phyloP scores from a whole-genome alignment of 2,797 vertebrate species.

The Allobates femoralis region DNA sequence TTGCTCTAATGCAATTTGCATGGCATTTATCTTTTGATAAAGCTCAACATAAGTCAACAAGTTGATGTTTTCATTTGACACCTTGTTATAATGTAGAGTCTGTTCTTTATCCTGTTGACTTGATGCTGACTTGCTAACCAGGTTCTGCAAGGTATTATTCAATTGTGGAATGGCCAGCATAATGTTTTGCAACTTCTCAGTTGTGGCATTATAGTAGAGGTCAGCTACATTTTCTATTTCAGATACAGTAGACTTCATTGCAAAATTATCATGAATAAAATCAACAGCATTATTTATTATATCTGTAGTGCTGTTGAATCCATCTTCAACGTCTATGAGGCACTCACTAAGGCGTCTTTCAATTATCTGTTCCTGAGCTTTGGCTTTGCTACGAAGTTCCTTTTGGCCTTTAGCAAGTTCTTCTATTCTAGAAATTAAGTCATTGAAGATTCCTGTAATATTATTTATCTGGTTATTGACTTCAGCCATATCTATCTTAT shows the following conservation, averaged over 20 bases:
- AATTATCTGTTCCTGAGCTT: slow-evolving; percentile 67
- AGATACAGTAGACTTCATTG: slow-evolving; percentile 67
- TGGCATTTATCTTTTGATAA: slow-evolving; percentile 71
- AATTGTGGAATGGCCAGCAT: slow-evolving; percentile 71
- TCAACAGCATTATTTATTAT: slow-evolving; percentile 78
- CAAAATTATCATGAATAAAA: slow-evolving; percentile 77
- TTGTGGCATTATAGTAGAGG: slow-evolving; percentile 67
- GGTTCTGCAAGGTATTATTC: slow-evolving; percentile 73
- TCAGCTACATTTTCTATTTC: slow-evolving; percentile 64
- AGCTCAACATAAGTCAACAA: slow-evolving; percentile 66
- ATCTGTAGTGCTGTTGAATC: slow-evolving; percentile 79
- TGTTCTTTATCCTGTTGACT: slow-evolving; percentile 64
- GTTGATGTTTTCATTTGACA: slow-evolving; percentile 48
- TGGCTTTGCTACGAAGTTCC: slow-evolving; percentile 72
- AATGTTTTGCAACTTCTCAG: slow-evolving; percentile 69
- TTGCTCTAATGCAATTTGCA: slow-evolving; percentile 63
- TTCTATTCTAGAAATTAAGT: slow-evolving; percentile 69
- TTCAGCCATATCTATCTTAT: slow-evolving; percentile 67
- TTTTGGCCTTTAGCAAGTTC: slow-evolving; percentile 72
- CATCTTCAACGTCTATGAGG: slow-evolving; percentile 76
- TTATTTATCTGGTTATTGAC: slow-evolving; percentile 71
- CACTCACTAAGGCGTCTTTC: slow-evolving; percentile 72
- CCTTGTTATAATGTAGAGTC: slow-evolving; percentile 59
- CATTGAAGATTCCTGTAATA: slow-evolving; percentile 67
- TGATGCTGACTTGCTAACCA: slow-evolving; percentile 65